Evolutionary conservation across 2,888 invertebrate genomes (phyloP).

Genomic region (Phaonia tiefii): DNA sequence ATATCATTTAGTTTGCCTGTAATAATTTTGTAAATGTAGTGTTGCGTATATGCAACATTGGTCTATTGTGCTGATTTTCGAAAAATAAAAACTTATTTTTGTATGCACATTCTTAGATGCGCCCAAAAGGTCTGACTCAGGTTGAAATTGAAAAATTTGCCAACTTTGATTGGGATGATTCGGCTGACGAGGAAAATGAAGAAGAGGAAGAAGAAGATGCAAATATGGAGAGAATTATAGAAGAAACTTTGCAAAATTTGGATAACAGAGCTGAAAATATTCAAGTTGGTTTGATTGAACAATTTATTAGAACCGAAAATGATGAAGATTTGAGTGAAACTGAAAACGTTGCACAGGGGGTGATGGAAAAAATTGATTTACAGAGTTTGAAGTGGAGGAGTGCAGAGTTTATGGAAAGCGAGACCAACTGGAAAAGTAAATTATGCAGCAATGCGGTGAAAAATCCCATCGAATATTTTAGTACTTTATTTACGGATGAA

Average conservation of each 20-base stretch:
- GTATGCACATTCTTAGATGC: constrained; percentile 56
- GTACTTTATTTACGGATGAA: constrained; percentile 38
- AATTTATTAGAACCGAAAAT: constrained; percentile 53
- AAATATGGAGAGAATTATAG: constrained; percentile 51
- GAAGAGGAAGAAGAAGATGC: constrained; percentile 56
- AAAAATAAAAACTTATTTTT: constrained; percentile 50
- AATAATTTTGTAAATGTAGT: constrained; percentile 60
- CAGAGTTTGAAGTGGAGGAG: constrained; percentile 65
- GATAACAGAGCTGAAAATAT: constrained; percentile 52
- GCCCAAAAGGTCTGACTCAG: constrained; percentile 59
- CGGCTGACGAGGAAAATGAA: constrained; percentile 56
- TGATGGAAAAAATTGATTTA: constrained; percentile 65
- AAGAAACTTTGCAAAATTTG: constrained; percentile 61
- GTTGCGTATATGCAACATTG: constrained; percentile 65
- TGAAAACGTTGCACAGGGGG: constrained; percentile 60
- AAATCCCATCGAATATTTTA: constrained; percentile 53
- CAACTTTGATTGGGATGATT: constrained; percentile 62
- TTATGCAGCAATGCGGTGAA: constrained; percentile 53
- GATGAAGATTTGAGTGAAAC: constrained; percentile 52
- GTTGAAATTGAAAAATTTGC: constrained; percentile 52
- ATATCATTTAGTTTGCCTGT: constrained; percentile 59
- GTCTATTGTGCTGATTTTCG: constrained; percentile 55
- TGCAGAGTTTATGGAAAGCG: constrained; percentile 58
- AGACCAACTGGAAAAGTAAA: constrained; percentile 60
- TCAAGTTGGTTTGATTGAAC: constrained; percentile 62